A percentile compares a stretch with the other conserved stretches of the same genome.
These are phyloP conservation scores for Dicycla oo DNA, from an alignment of 2,888 invertebrate species.

Conservation along the genomic window DNA sequence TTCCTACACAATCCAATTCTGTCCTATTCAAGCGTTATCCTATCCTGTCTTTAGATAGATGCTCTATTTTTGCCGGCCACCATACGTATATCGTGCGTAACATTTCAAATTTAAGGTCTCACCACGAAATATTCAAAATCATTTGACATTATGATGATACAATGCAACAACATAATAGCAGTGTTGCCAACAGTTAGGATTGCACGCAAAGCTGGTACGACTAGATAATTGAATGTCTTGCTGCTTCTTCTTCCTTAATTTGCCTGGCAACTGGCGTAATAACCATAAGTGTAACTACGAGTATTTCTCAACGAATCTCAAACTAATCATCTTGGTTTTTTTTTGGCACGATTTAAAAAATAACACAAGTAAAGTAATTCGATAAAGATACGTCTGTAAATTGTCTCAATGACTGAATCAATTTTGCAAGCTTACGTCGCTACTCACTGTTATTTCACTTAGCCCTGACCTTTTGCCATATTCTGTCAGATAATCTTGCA, in stretches of 20 bases:
- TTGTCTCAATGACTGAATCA: not conserved
- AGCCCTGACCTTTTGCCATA: constrained; percentile 52
- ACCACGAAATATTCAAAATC: constrained; percentile 47
- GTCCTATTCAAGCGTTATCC: not conserved
- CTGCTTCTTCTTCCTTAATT: constrained; percentile 35
- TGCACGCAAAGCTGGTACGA: constrained; percentile 44
- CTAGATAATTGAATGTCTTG: constrained; percentile 53
- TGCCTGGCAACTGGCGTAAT: constrained; percentile 2
- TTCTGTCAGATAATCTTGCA: constrained; percentile 33
- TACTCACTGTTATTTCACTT: constrained; percentile 36
- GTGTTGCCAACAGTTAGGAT: constrained; percentile 51
- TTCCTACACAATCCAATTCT: too few relatives aligned
- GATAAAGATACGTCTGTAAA: not conserved
- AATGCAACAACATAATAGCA: constrained; percentile 54
- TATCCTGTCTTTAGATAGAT: not conserved
- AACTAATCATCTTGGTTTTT: not conserved
- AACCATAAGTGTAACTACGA: not conserved
- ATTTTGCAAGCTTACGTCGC: constrained; percentile 11
- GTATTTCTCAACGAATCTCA: constrained; percentile 11
- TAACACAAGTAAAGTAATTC: not conserved
- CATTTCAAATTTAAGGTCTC: constrained; percentile 15
- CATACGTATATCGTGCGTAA: not conserved
- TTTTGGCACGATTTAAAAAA: not conserved
- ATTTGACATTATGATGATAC: constrained; percentile 50
- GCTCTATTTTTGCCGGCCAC: not conserved